Evolutionary conservation across 2,888 invertebrate genomes (phyloP).

Genomic region (Brachypalpus laphriformis): DNA sequence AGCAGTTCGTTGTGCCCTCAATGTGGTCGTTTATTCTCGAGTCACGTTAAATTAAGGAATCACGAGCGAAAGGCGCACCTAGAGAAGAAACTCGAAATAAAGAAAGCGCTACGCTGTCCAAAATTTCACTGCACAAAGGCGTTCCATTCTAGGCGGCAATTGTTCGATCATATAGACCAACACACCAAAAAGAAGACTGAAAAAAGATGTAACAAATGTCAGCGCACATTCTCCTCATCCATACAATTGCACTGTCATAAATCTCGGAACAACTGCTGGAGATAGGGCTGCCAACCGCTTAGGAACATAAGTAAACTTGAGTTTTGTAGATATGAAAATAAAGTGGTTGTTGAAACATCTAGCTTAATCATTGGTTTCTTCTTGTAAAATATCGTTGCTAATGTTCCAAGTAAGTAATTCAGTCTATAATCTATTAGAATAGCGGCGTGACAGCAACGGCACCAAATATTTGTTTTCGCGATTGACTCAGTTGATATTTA

Average conservation of each 20-base stretch:
- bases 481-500: too few relatives aligned
- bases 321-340: too few relatives aligned
- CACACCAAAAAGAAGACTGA: conserved; percentile 35
- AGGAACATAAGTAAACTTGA: too few relatives aligned
- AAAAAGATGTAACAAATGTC: conserved; percentile 40
- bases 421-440: too few relatives aligned
- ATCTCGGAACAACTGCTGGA: conserved; percentile 21
- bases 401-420: too few relatives aligned
- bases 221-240: conserved; percentile 11
- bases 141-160: conserved; percentile 41
- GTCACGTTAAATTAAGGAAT: not conserved
- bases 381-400: too few relatives aligned
- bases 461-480: too few relatives aligned
- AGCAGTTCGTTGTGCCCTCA: conserved; percentile 31
- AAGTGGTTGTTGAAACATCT: too few relatives aligned
- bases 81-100: not conserved
- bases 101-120: conserved; percentile 54
- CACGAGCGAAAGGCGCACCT: conserved; percentile 28
- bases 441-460: too few relatives aligned
- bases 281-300: not conserved
- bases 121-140: conserved; percentile 54
- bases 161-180: conserved; percentile 49
- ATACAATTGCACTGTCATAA: conserved; percentile 39
- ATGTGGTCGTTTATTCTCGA: conserved; percentile 40
- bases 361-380: too few relatives aligned